Percentiles rank a stretch among this genome's conserved stretches.
Conservation (phyloP, 1,140 invertebrate genomes). For the Xylocopa sonorina region DNA sequence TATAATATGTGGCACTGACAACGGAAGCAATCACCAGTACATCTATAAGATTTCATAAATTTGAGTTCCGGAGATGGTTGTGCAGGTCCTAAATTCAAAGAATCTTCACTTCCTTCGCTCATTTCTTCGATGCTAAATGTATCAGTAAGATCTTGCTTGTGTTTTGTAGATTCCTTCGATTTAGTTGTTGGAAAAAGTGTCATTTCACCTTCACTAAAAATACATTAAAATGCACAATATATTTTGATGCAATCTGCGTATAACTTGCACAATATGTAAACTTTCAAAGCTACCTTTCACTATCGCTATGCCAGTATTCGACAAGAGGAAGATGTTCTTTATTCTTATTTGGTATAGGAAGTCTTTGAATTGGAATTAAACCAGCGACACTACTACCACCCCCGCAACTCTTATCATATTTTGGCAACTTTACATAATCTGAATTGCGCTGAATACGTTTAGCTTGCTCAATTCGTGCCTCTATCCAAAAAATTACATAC, state of each 20-base stretch:
- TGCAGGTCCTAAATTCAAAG: conserved; percentile 75
- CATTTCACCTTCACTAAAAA: conserved; percentile 83
- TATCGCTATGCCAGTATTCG: conserved; percentile 81
- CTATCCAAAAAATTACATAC: conserved; percentile 71
- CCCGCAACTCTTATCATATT: conserved; percentile 73
- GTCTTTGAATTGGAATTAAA: conserved; percentile 84
- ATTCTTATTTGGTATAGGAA: conserved; percentile 83
- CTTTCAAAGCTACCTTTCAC: conserved; percentile 73
- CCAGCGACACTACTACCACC: conserved; percentile 66
- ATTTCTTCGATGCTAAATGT: conserved; percentile 85
- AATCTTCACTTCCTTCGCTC: conserved; percentile 85
- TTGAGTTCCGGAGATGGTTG: conserved; percentile 68
- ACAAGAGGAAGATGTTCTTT: conserved; percentile 84
- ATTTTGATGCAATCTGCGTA: neutral
- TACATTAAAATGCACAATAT: neutral
- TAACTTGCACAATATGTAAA: neutral
- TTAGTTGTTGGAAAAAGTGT: conserved; percentile 83
- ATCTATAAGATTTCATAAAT: conserved; percentile 74
- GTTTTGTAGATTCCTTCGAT: conserved; percentile 79
- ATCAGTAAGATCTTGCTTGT: conserved; percentile 84
- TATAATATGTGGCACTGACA: conserved; percentile 79
- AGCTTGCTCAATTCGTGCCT: conserved; percentile 83
- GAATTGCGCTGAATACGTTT: conserved; percentile 82
- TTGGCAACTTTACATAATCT: conserved; percentile 83
- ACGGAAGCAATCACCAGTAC: conserved; percentile 72